phyloP scores from a whole-genome alignment of 2,797 vertebrate species.

The Spatula versicolor region DNA sequence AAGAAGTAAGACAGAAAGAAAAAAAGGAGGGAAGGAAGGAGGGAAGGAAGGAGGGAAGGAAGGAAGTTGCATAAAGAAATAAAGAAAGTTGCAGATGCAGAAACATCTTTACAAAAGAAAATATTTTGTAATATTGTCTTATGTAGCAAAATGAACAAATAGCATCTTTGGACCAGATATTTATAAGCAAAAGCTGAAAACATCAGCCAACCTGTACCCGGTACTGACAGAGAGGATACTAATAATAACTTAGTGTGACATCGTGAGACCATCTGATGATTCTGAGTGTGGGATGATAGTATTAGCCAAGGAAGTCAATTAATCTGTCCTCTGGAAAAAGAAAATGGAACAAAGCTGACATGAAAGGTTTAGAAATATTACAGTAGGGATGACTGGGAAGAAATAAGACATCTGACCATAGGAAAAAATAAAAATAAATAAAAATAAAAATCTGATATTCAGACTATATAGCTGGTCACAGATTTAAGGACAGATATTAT shows the following conservation, averaged over 20 bases:
- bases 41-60: neutral
- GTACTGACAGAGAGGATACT: neutral
- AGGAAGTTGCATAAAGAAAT: neutral
- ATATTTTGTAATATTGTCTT: neutral
- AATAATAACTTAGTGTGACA: neutral
- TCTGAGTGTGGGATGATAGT: neutral
- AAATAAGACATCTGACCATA: neutral
- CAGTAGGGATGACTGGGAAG: neutral
- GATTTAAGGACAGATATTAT: neutral
- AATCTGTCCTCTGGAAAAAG: neutral
- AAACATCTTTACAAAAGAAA: neutral
- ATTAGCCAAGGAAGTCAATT: neutral
- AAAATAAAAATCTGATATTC: neutral
- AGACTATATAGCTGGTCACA: neutral
- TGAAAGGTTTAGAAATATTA: neutral
- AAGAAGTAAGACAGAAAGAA: neutral
- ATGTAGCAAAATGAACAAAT: neutral
- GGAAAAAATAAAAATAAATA: neutral
- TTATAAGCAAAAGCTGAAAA: neutral
- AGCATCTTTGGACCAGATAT: neutral
- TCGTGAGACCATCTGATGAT: neutral
- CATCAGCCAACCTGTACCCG: neutral
- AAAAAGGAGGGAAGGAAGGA: neutral
- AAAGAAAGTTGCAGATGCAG: neutral
- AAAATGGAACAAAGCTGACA: neutral